Evolutionary conservation across 1,140 invertebrate genomes (phyloP), one percentile per base, ranked within the genome.

Genomic region (Augochlora pura): DNA sequence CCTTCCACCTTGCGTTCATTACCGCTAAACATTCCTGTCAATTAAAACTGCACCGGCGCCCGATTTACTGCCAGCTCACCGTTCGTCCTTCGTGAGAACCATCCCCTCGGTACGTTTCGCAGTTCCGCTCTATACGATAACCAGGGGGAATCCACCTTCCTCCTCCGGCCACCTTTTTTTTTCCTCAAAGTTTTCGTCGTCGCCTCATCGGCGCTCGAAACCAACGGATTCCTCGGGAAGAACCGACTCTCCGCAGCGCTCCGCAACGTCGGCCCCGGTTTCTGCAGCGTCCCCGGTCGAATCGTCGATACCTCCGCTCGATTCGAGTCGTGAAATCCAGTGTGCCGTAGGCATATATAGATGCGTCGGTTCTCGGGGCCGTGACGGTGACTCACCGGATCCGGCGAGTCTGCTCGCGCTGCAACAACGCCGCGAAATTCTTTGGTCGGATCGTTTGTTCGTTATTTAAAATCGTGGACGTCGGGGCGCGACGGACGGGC

Each of bases 11-110:
- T 80, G 86, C 88, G 89, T 91, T 92, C 89, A 91, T 92, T 92
- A 92, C 88, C 87, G 91, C 90, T 91, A 91, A 92, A 93, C 91
- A 91, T 92, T 92, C 81, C 90, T 93, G 92, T 92, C 91, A 92
- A 92, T 93, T 93, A 92, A 92, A 91, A 91, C 89, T 90, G 87
- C 88, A 86, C 85, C 84, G 81, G 71, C 84, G 83, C 82, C 87
- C 89, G 90, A 92, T 92, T 92, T 92, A 91, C 88, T 87, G 82
- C 81, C 86, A 77, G 82, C 60, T 52, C 66, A 27, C 67, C 63
- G 62, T 81, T 70, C 78, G 84, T 82, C 72, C 76, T 59, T 72
- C 67, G 23, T 18, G 49, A 60, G 42, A 86, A 32, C 39, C 57
- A 32, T 42, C 46, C 39, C 52, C 25, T n/a, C 18, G 21, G 32